Evolutionary conservation across 2,113 vertebrate genomes (phyloP).

Genomic region (Oryzias javanicus): DNA sequence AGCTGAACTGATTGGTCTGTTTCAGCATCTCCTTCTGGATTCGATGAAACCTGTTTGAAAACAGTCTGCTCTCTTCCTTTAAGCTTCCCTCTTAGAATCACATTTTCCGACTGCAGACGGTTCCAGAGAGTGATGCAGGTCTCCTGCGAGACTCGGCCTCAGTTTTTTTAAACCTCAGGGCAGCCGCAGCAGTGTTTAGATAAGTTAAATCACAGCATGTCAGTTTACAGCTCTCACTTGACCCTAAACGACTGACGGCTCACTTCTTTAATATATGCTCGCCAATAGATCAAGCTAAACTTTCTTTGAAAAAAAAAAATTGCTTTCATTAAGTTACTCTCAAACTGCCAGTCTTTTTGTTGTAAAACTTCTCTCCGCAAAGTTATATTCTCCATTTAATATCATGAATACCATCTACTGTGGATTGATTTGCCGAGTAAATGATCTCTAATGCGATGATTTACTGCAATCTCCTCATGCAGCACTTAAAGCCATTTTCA

Average conservation of each 20-base stretch:
- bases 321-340: slow-evolving; percentile 16
- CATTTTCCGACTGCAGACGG: slow-evolving; percentile 54
- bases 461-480: slow-evolving; percentile 16
- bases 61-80: slow-evolving; percentile 37
- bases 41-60: slow-evolving; percentile 55
- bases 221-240: slow-evolving; percentile 28
- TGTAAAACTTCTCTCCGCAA: slow-evolving; percentile 5
- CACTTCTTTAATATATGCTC: slow-evolving; percentile 11
- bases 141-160: slow-evolving; percentile 43
- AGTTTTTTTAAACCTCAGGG: slow-evolving; percentile 48
- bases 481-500: background rate
- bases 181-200: slow-evolving; percentile 31
- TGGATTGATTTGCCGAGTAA: slow-evolving; percentile 6
- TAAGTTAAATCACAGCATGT: slow-evolving; percentile 40
- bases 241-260: slow-evolving; percentile 21
- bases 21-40: slow-evolving; percentile 40
- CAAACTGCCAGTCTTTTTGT: slow-evolving; percentile 16
- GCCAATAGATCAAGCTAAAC: slow-evolving; percentile 9
- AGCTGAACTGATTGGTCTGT: slow-evolving; percentile 20
- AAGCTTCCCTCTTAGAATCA: slow-evolving; percentile 28
- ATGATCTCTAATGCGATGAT: slow-evolving; percentile 25
- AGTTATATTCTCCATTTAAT: slow-evolving; percentile 11
- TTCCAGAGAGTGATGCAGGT: slow-evolving; percentile 2
- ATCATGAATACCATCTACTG: slow-evolving; percentile 17
- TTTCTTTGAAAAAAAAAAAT: background rate